Evolutionary conservation across 2,113 vertebrate genomes (phyloP).

Genomic region (Willisornis vidua): DNA sequence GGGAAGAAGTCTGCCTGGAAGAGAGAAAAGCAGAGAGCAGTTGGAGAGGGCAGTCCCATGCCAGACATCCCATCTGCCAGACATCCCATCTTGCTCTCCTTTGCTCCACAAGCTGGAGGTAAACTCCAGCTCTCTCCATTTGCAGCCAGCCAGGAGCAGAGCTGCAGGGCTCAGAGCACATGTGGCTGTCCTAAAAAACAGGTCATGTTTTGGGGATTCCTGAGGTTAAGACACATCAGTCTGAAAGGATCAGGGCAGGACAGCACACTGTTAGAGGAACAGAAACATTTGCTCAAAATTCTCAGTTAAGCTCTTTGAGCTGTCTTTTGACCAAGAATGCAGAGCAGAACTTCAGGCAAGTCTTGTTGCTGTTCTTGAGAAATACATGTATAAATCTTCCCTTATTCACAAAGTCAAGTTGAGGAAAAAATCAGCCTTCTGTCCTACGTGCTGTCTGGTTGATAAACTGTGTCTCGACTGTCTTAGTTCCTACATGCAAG

Average conservation of each 20-base stretch:
- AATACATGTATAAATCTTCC: slow-evolving; percentile 38
- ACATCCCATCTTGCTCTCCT: background rate
- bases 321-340: background rate
- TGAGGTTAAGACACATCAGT: background rate
- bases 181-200: slow-evolving; percentile 34
- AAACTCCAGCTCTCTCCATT: background rate
- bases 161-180: background rate
- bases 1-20: background rate
- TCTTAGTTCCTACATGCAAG: background rate
- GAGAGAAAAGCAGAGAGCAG: background rate
- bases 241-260: background rate
- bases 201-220: slow-evolving; percentile 16
- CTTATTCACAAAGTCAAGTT: background rate
- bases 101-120: background rate
- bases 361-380: background rate
- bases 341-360: background rate
- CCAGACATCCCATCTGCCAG: background rate
- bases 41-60: rapidly evolving
- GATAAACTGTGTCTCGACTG: background rate
- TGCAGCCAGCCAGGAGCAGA: background rate
- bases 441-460: background rate
- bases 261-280: background rate
- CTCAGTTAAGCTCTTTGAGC: background rate
- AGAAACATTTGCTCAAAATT: background rate
- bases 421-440: background rate